These are phyloP conservation scores for Grus americana DNA, from an alignment of 2,113 vertebrate genomes.

Conservation along the genomic window DNA sequence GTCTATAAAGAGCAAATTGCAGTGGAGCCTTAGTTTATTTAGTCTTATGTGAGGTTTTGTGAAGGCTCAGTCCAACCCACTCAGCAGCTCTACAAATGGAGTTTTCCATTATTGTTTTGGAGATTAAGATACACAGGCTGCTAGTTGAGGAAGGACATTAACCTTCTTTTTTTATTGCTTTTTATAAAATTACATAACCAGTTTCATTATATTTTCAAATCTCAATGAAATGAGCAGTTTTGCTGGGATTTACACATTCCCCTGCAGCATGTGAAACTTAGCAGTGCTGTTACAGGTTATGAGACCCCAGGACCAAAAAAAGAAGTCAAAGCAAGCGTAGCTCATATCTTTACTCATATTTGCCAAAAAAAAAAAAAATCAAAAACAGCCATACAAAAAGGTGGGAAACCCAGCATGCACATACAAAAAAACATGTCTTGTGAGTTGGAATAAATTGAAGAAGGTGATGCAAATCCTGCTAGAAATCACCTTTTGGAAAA, in stretches of 20 bases:
- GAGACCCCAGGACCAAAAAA: background rate
- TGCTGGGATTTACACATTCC: background rate
- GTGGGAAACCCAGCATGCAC: background rate
- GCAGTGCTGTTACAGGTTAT: background rate
- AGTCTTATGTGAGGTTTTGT: background rate
- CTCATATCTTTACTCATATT: background rate
- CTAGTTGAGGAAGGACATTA: background rate
- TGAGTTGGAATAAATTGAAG: background rate
- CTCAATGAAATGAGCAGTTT: background rate
- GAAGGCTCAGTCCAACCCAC: background rate
- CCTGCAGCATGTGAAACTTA: background rate
- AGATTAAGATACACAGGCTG: slow-evolving; percentile 16
- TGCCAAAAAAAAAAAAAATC: background rate
- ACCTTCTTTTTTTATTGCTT: background rate
- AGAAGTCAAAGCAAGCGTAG: accelerated
- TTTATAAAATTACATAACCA: background rate
- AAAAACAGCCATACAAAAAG: background rate
- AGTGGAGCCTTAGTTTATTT: slow-evolving; percentile 30
- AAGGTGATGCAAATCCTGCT: background rate
- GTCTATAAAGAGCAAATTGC: slow-evolving; percentile 58
- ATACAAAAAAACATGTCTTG: background rate
- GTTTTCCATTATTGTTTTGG: slow-evolving; percentile 31
- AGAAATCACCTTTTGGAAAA: background rate
- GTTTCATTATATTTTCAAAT: background rate
- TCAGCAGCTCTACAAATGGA: background rate